Evolutionary conservation across 92 coral and sea anemone genomes (phyloP), one percentile per base, ranked within the genome.

Genomic region (Meandrina meandrites): DNA sequence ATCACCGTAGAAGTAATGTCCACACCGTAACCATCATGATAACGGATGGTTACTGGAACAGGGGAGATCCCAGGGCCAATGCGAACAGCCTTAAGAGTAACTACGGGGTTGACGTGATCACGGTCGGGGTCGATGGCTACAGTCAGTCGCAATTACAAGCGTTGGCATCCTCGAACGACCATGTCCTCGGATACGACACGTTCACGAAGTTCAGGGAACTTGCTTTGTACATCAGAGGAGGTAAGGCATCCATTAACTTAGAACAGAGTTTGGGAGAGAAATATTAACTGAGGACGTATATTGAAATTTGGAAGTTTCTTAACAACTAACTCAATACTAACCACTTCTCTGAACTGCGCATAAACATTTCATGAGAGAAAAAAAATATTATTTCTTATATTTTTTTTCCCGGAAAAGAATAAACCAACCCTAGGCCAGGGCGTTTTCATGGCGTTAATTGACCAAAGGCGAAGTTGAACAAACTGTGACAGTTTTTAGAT

Each of bases 1-100:
- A 83, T 1, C 88, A 89, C 60, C 95, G 92, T 51, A 79, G 99
- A 36, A 64, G 48, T 0, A 89, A 90, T 35, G 97, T 97, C 21
- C 96, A 97, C 50, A 97, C 99, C 16, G 99, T 97, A 14, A 89
- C 92, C 4, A 90, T 97, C 74, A 81, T 97, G 98, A 95, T 97
- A 40, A 97, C 99, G 1, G 99, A 95, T 70, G 99, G 99, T 1
- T 77, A 48, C 35, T 97, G 99, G 99, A 94, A 96, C 84, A 66
- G 28, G 54, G 93, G 92, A 24, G 89, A 92, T 69, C 99, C 99
- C 28, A 78, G 76, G 19, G 78, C 27, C 0, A 90, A 91, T 32
- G 95, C 98, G 12, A 83, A 84, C 72, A 79, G 18, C 0, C 87
- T 97, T 11, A 95, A 93, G 77, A 78, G 60, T 7, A 54, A 37